Evolutionary conservation across 2,888 invertebrate genomes (phyloP), one percentile per base, ranked within the genome.

Genomic region (Apeira syringaria): DNA sequence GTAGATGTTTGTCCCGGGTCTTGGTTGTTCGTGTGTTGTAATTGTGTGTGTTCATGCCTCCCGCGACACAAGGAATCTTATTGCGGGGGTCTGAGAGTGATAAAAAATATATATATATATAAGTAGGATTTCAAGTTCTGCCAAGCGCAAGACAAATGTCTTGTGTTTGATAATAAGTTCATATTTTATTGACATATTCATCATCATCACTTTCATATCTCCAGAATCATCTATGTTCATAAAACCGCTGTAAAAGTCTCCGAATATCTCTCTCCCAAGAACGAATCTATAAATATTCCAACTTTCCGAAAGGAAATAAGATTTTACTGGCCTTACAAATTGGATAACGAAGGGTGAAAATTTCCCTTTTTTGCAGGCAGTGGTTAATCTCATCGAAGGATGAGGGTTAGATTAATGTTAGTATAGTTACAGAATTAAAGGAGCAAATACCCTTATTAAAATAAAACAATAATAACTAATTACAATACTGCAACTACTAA

Each of bases 241-340:
- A 44, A 44, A 44, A 34, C 24, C 29, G 18, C 33, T 17, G 32
- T 44, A 43, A 36, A 35, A 34, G 8, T 35, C 26, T 35, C 26
- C 25, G 30, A 46, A 45, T 39, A 22, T 31, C 32, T 37, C 7
- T 20, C 17, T 36, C 20, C 15, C 13, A 38, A 27, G 24, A 12
- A 42, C 9, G 37, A 29, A 40, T 50, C 41, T 41, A 41, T 47
- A 46, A 46, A 46, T 44, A 48, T 43, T 17, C 44, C 30, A 50
- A 50, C 47, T 50, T 47, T 47, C 39, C 26, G 32, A 42, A 46
- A 26, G 40, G 35, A 49, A 42, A 52, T 38, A 43, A 39, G 38
- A 56, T 49, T 35, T 45, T 31, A 45, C 45, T 41, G 49, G 28
- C 43, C 46, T 45, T 47, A 50, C 53, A 58, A 58, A 58, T 58